Evolutionary conservation across 2,797 vertebrate species (phyloP).

Genomic region (Danio choprae): DNA sequence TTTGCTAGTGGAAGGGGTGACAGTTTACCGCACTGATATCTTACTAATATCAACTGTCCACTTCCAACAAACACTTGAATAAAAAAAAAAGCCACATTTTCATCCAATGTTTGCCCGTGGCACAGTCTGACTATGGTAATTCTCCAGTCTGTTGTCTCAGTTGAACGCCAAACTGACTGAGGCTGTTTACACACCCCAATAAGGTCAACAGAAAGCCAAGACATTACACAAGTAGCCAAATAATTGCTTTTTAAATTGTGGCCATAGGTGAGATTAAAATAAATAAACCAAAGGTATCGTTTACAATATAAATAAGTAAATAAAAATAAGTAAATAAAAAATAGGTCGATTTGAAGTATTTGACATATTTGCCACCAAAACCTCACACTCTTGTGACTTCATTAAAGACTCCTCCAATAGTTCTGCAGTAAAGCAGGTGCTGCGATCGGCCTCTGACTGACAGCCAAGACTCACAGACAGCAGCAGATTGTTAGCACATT

Average conservation of each 20-base stretch:
- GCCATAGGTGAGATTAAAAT: neutral
- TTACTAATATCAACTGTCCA: neutral
- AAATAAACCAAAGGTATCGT: neutral
- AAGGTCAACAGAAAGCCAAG: conserved; percentile 30
- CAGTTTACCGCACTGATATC: neutral
- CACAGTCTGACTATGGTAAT: conserved; percentile 41
- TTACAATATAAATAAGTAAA: neutral
- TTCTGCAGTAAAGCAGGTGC: conserved; percentile 10
- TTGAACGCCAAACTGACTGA: conserved; percentile 54
- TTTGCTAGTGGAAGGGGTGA: too few species aligned
- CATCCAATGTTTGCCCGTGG: conserved; percentile 24
- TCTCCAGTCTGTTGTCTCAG: conserved; percentile 21
- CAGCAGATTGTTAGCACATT: conserved; percentile 23
- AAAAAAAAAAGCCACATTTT: neutral
- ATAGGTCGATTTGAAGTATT: neutral
- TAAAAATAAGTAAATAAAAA: neutral
- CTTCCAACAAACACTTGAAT: neutral
- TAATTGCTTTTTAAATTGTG: conserved; percentile 19
- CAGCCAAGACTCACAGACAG: conserved; percentile 3
- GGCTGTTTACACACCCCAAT: conserved; percentile 60
- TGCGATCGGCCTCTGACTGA: conserved; percentile 17
- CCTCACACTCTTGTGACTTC: neutral
- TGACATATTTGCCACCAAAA: neutral
- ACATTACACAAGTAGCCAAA: conserved; percentile 22
- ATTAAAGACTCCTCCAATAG: neutral